phyloP scores from a whole-genome alignment of 2,888 invertebrate species.

The Lasioglossum marginatum region DNA sequence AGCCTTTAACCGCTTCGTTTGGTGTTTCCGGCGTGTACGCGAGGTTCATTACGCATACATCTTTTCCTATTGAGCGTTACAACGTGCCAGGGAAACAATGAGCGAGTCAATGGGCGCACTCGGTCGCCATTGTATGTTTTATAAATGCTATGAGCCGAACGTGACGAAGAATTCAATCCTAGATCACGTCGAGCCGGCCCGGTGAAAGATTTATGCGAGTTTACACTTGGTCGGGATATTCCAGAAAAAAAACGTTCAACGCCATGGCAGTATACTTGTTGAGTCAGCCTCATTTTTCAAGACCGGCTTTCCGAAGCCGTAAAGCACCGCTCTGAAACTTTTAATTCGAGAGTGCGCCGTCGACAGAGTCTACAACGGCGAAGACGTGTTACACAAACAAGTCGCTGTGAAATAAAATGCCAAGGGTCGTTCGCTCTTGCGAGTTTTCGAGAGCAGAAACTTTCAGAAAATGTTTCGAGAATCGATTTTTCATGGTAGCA shows the following conservation, averaged over 20 bases:
- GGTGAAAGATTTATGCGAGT: constrained; percentile 15
- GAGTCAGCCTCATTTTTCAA: constrained; percentile 12
- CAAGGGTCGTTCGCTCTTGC: neutral
- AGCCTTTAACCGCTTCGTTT: constrained; percentile 18
- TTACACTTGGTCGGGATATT: constrained; percentile 1
- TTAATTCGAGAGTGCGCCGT: neutral
- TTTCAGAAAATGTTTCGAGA: neutral
- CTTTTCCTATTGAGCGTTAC: neutral
- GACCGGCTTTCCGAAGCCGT: neutral
- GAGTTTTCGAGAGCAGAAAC: neutral
- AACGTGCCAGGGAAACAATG: constrained; percentile 24
- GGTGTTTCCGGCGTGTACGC: neutral
- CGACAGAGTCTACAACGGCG: neutral
- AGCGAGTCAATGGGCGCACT: neutral
- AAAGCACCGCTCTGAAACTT: neutral
- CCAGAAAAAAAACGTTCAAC: neutral
- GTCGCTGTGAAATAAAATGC: neutral
- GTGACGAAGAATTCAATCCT: constrained; percentile 27
- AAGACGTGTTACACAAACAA: neutral
- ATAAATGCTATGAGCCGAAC: constrained; percentile 28
- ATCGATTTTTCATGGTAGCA: neutral
- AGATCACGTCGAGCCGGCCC: constrained; percentile 8
- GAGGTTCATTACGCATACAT: neutral
- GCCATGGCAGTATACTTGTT: neutral
- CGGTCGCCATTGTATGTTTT: constrained; percentile 19